Conservation (phyloP, 1,140 invertebrate genomes). For the Rhagoletis pomonella region DNA sequence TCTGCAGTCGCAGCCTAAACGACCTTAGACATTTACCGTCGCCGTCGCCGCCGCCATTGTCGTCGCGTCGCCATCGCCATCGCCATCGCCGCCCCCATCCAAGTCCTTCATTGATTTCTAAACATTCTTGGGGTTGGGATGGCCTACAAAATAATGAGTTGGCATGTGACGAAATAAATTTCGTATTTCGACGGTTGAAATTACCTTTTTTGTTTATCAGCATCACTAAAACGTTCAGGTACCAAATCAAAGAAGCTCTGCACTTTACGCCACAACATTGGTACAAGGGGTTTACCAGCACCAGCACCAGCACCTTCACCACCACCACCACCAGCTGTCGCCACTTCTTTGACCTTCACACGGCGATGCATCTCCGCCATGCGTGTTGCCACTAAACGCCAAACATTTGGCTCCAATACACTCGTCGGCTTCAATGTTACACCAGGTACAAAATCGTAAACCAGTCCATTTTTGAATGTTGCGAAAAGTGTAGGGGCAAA, state of each 20-base stretch:
- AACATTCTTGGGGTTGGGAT: conserved; percentile 46
- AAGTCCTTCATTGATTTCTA: conserved; percentile 38
- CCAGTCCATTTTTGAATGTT: conserved; percentile 94
- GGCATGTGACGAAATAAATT: conserved; percentile 55
- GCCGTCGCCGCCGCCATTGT: conserved; percentile 18
- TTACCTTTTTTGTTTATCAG: conserved; percentile 80
- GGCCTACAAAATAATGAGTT: conserved; percentile 58
- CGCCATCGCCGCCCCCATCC: conserved; percentile 53
- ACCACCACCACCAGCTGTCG: conserved; percentile 60
- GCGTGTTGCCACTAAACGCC: conserved; percentile 83
- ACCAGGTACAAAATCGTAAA: conserved; percentile 93
- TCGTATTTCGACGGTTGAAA: conserved; percentile 46
- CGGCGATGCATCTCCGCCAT: conserved; percentile 89
- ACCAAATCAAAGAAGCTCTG: conserved; percentile 84
- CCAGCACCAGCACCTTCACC: conserved; percentile 63
- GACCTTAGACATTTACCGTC: background rate
- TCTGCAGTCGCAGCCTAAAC: conserved; percentile 25
- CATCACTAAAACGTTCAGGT: conserved; percentile 79
- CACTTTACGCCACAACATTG: conserved; percentile 84
- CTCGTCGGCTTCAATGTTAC: conserved; percentile 82
- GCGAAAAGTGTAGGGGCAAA: conserved; percentile 91
- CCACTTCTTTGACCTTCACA: conserved; percentile 56
- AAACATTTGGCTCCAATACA: conserved; percentile 83
- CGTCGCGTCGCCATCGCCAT: background rate
- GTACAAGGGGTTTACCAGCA: conserved; percentile 69